Evolutionary conservation across 2,797 vertebrate species (phyloP), one percentile per base, ranked within the genome.

Genomic region (Coccyzus lansbergi): DNA sequence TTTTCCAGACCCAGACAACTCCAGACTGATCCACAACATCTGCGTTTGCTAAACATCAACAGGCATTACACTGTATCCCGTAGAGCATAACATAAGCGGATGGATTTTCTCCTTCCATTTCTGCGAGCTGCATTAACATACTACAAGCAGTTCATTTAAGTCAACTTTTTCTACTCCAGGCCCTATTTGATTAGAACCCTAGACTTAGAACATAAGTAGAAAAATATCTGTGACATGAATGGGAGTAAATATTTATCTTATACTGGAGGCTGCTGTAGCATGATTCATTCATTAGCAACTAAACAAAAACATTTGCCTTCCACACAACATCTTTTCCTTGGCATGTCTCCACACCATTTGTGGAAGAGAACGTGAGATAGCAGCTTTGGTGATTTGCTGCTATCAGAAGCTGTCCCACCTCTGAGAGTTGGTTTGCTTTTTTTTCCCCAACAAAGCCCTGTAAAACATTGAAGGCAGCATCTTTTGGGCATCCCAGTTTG

Each of bases 191-290:
- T 90, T 31, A 59, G 16, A 36, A 26, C 24, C 15, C 46, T 75
- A 34, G 29, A 36, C 12, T 71, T 69, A 28, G 15, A 16, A 36
- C 19, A 4, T 36, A 33, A 75, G 18, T 33, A 60, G 34, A 86
- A 71, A 84, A 72, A 5, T 3, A 11, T 62, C 70, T 36, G 8
- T 46, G 36, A 78, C 16, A 25, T 70, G 63, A 88, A 59, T 25
- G 46, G 15, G 29, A 79, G 42, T 92, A 96, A 96, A 96, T 96
- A 92, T 94, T 91, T 94, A 31, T 76, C 7, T 69, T 68, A 7
- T 28, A 4, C 15, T 28, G 80, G 62, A 88, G 36, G 22, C 24
- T 78, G 24, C 15, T 53, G 17, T 42, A 34, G 69, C n/a, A 2
- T 2, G 5, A 46, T 75, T 86, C 69, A 7, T 70, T 82, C n/a